These are phyloP conservation scores for Melinopterus prodromus DNA, from an alignment of 2,888 invertebrate genomes.

Conservation along the genomic window DNA sequence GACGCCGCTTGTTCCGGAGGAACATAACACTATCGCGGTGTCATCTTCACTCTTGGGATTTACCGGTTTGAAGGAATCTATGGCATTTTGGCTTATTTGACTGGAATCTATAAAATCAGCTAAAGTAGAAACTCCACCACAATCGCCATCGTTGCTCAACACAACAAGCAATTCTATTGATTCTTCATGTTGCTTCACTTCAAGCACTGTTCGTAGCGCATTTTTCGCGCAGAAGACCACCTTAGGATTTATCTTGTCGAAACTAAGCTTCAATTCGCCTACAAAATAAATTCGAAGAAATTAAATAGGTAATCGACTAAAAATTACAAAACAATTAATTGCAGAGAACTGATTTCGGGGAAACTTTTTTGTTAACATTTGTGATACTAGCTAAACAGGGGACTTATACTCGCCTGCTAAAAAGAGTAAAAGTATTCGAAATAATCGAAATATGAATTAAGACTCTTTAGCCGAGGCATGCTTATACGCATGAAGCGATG, in stretches of 20 bases:
- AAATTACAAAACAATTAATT: no score
- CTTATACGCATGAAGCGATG: no score
- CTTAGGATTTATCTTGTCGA: slow-evolving; percentile 56
- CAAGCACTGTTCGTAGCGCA: slow-evolving; percentile 66
- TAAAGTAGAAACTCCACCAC: background rate
- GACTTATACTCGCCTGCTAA: no score
- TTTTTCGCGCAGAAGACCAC: slow-evolving; percentile 36
- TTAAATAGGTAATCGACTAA: no score
- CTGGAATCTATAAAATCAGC: background rate
- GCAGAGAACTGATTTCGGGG: no score
- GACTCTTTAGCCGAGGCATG: no score
- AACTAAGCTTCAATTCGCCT: slow-evolving; percentile 42
- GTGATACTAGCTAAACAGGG: no score
- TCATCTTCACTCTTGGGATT: slow-evolving; percentile 35
- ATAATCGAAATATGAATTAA: no score
- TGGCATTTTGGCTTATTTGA: background rate
- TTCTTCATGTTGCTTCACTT: slow-evolving; percentile 55
- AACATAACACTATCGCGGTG: slow-evolving; percentile 61
- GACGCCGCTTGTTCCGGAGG: slow-evolving; percentile 75
- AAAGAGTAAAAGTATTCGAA: no score
- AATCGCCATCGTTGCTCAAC: background rate
- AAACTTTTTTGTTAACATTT: no score
- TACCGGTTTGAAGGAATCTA: slow-evolving; percentile 6
- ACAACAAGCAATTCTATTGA: slow-evolving; percentile 4
- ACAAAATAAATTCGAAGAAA: background rate